A percentile compares a stretch with the other conserved stretches of the same genome.
These are phyloP conservation scores for Seison nebaliae DNA, from an alignment of 1,140 invertebrate genomes.

Conservation along the genomic window DNA sequence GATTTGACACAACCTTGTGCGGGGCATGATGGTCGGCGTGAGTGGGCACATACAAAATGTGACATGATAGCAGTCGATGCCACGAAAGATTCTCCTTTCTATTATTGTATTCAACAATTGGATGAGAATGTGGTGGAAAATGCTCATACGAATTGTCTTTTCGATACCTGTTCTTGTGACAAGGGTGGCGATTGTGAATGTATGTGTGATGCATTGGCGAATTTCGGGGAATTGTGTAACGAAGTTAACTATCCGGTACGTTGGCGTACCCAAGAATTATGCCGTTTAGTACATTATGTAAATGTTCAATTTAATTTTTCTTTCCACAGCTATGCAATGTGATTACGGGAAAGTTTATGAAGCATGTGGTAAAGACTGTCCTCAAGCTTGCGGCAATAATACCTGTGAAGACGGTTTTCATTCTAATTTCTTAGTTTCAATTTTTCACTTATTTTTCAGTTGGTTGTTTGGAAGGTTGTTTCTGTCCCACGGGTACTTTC, in stretches of 20 bases:
- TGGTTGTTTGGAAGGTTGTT: conserved; percentile 58
- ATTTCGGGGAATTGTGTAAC: conserved; percentile 54
- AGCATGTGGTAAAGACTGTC: conserved; percentile 44
- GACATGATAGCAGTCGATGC: background rate
- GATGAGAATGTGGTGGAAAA: conserved; percentile 1
- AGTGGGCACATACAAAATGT: conserved; percentile 12
- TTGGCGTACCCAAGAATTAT: conserved; percentile 51
- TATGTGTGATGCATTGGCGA: conserved; percentile 53
- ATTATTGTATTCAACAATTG: conserved; percentile 2
- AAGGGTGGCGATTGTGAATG: conserved; percentile 62
- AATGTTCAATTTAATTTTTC: no score
- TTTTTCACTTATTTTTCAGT: no score
- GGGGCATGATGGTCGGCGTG: conserved; percentile 1
- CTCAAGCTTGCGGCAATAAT: conserved; percentile 42
- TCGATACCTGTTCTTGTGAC: conserved; percentile 39
- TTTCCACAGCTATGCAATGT: conserved; percentile 63
- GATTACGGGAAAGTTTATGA: conserved; percentile 46
- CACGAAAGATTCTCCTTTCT: conserved; percentile 1
- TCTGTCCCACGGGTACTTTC: conserved; percentile 47
- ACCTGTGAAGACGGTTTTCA: conserved; percentile 29
- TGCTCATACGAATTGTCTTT: conserved; percentile 6
- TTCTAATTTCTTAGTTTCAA: conserved; percentile 35
- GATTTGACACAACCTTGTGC: conserved; percentile 9
- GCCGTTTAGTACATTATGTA: no score
- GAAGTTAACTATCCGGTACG: conserved; percentile 34